Percentiles rank a stretch among this genome's conserved stretches.
Conservation (phyloP, 2,797 vertebrate genomes). For the Lepilemur septentrionalis region DNA sequence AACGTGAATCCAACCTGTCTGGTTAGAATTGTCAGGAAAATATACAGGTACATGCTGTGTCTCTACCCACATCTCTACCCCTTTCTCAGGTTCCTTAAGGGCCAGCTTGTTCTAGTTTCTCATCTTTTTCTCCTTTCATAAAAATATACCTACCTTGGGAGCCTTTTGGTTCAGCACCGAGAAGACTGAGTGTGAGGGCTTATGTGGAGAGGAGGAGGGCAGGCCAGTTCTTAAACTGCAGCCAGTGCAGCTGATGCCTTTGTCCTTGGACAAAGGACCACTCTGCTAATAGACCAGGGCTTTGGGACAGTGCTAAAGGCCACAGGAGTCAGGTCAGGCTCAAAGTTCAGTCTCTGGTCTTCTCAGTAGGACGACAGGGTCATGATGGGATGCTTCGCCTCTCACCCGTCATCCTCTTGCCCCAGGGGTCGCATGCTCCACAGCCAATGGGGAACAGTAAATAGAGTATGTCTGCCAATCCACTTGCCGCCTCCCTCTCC, state of each 20-base stretch:
- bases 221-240: neutral
- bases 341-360: neutral
- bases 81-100: neutral
- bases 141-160: neutral
- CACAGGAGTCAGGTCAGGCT: neutral
- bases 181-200: neutral
- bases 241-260: neutral
- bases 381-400: neutral
- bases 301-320: neutral
- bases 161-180: neutral
- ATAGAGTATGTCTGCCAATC: neutral
- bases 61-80: neutral
- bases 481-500: neutral
- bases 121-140: neutral
- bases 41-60: rapidly evolving
- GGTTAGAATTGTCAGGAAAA: neutral
- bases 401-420: neutral
- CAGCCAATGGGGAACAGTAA: neutral
- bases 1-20: neutral
- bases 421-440: neutral
- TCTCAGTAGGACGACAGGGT: neutral
- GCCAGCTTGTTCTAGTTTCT: neutral
- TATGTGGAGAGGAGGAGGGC: neutral
- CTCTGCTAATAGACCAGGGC: neutral
- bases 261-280: neutral